Percentiles rank a stretch among this genome's conserved stretches.
Evolutionary conservation across 2,797 vertebrate species (phyloP).

Genomic region (Scolopax bukidnonensis): DNA sequence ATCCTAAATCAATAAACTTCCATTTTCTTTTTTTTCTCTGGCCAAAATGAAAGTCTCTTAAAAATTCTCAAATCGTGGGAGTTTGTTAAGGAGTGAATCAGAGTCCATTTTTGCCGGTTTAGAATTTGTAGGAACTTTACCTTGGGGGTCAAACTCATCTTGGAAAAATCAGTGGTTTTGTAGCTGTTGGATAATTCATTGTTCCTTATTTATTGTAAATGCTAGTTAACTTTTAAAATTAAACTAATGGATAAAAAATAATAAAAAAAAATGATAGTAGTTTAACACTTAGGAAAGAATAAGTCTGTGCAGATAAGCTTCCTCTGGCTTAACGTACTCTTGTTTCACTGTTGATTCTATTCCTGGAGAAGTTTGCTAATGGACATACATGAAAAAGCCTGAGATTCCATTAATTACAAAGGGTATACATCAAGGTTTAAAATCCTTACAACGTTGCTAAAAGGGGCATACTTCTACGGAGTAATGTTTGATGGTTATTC

Average conservation of each 20-base stretch:
- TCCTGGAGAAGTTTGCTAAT: background rate
- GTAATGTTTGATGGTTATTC: background rate
- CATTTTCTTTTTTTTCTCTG: background rate
- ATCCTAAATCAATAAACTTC: background rate
- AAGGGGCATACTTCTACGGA: background rate
- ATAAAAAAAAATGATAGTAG: background rate
- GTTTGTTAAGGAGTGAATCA: background rate
- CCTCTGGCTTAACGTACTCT: background rate
- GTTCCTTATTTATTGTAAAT: background rate
- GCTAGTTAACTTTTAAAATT: background rate
- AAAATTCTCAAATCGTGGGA: background rate
- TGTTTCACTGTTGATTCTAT: background rate
- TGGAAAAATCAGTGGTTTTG: background rate
- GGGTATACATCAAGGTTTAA: background rate
- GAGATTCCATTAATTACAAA: background rate
- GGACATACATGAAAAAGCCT: background rate
- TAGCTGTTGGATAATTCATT: background rate
- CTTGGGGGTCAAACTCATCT: background rate
- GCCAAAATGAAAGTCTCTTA: background rate
- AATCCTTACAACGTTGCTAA: background rate
- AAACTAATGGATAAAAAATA: too few species aligned
- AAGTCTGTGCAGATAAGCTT: background rate
- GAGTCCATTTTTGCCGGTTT: background rate
- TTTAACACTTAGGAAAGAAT: background rate
- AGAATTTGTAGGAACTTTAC: background rate